Base-by-base conservation (phyloP, 1,140 invertebrate genomes). In the Sycophila sp. region DNA sequence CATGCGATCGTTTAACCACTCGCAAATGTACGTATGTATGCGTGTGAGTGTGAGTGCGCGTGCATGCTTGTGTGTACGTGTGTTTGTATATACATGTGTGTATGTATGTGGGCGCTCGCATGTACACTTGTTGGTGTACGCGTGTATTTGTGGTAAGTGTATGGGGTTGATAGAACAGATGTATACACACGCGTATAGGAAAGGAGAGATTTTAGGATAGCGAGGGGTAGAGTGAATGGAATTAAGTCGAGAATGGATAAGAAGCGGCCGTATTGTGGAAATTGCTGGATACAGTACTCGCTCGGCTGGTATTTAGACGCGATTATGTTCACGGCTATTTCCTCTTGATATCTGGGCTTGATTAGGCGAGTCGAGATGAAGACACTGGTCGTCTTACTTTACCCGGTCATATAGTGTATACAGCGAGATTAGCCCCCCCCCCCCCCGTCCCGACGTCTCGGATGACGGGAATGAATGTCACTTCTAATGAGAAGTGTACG, bases 161-260 rank as follows among this genome's bases (percentile, higher is more conserved):
- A n/a, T n/a, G n/a, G n/a, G n/a, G 38, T 3, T 40, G 42, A 47
- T 22, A 47, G 19, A 22, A 47, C 19, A 47, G 42, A 22, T 17
- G 17, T 5, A 7, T 42, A 42, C 7, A 47, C 5, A 19, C 8
- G 7, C 19, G 11, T n/a, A n/a, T n/a, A n/a, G 32, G 8, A 19
- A 55, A n/a, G 26, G 19, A 78, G 76, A 58, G 32, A 58, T 36
- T 22, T 22, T 10, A 1, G 34, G 55, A 22, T 13, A 24, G 22
- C 22, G 11, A 40, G 32, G 34, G 32, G 34, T 10, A 10, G 32
- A n/a, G 24, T 30, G 36, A 64, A 64, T 64, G 30, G 60, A 64
- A 64, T 64, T 64, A 64, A 64, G 60, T 51, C 11, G 17, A 64
- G 45, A 4, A 51, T 30, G 60, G 30, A 64, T 64, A 64, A 51